Percentiles rank a stretch among this genome's conserved stretches.
Conservation (phyloP, 1,140 invertebrate genomes). For the Coptotermes formosanus region DNA sequence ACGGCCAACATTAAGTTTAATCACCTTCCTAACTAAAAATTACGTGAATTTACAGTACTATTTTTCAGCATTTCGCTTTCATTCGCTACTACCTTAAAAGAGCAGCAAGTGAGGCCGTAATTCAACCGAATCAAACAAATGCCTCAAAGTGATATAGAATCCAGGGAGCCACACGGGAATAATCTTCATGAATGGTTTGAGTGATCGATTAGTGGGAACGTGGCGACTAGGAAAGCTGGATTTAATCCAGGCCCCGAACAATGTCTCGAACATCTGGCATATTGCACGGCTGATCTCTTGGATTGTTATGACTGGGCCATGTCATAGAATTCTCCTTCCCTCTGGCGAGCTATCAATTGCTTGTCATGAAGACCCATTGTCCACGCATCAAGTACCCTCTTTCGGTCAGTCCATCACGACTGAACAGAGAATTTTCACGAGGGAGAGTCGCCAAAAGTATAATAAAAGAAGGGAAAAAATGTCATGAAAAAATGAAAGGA, state of each 20-base stretch:
- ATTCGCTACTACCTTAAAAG: too few species aligned
- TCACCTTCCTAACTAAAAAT: too few species aligned
- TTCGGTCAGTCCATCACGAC: neutral
- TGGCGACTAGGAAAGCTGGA: neutral
- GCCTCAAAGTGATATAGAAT: neutral
- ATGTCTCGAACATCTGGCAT: conserved; percentile 9
- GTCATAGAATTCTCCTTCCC: neutral
- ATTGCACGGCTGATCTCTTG: neutral
- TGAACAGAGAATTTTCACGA: neutral
- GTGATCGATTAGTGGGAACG: neutral
- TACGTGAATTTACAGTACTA: too few species aligned
- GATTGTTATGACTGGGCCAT: neutral
- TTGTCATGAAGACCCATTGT: neutral
- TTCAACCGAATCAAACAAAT: neutral
- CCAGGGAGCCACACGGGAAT: neutral
- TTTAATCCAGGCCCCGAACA: neutral
- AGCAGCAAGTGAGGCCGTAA: too few species aligned
- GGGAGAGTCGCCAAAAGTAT: neutral
- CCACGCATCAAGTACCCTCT: neutral
- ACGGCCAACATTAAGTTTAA: too few species aligned
- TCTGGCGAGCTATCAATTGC: conserved; percentile 9
- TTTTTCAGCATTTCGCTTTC: too few species aligned
- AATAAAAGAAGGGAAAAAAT: neutral
- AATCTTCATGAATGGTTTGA: neutral
- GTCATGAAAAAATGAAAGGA: conserved; percentile 15